These are phyloP conservation scores for Antedon mediterranea DNA, from an alignment of 53 echinoderm and acorn worm genomes.

Conservation along the genomic window DNA sequence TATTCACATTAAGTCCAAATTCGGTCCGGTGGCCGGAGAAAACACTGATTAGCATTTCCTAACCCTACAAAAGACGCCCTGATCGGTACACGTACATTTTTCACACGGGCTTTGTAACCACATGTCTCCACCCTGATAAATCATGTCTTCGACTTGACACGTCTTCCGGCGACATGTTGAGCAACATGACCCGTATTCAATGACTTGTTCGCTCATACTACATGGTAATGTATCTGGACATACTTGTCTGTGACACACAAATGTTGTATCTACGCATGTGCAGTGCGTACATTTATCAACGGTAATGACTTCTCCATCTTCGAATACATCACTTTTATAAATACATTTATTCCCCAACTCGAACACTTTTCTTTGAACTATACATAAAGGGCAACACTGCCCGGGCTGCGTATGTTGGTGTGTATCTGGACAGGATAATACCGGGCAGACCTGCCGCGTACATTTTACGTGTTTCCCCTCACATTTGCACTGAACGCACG, in stretches of 20 bases:
- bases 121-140: too few species aligned
- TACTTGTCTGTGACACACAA: conserved; percentile 59
- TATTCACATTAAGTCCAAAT: too few species aligned
- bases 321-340: conserved; percentile 53
- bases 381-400: conserved; percentile 76
- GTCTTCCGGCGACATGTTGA: conserved; percentile 47
- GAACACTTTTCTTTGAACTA: conserved; percentile 4
- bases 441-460: conserved; percentile 51
- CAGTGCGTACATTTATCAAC: conserved; percentile 75
- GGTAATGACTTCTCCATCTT: conserved; percentile 59
- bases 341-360: conserved; percentile 45
- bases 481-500: neutral
- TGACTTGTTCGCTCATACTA: conserved; percentile 29
- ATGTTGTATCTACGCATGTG: conserved; percentile 74
- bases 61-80: too few species aligned
- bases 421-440: conserved; percentile 73
- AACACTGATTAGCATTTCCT: too few species aligned
- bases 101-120: too few species aligned
- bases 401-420: conserved; percentile 55
- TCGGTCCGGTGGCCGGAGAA: too few species aligned
- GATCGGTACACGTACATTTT: too few species aligned
- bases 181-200: conserved; percentile 56
- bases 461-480: conserved; percentile 39
- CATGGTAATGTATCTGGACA: conserved; percentile 56
- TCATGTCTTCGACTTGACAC: conserved; percentile 34